Evolutionary conservation across 92 coral and sea anemone species (phyloP).

Genomic region (Palythoa grandiflora): DNA sequence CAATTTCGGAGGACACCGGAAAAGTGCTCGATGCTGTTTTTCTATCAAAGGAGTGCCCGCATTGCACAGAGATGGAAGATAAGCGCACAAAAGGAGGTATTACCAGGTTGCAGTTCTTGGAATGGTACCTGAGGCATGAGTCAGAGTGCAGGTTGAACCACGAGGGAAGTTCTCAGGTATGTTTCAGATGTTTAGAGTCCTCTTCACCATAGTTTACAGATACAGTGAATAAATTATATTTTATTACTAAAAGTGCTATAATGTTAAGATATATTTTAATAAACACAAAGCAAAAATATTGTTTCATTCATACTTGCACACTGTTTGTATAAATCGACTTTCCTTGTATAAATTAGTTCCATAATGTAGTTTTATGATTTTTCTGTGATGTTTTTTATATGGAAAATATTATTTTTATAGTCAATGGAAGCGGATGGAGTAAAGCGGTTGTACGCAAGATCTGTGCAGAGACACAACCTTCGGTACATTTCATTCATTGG

Average conservation of each 20-base stretch:
- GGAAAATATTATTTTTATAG: neutral
- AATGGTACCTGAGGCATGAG: no score
- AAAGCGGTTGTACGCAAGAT: neutral
- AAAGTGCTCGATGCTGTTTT: conserved; percentile 55
- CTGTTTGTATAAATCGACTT: neutral
- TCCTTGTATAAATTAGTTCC: neutral
- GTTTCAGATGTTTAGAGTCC: no score
- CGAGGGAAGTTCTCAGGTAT: no score
- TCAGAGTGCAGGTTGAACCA: no score
- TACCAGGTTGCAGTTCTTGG: no score
- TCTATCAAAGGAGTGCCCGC: conserved; percentile 42
- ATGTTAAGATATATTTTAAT: neutral
- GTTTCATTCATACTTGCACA: neutral
- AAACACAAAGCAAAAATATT: neutral
- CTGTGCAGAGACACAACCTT: conserved; percentile 4
- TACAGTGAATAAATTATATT: neutral
- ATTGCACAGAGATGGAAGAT: neutral
- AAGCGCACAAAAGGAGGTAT: no score
- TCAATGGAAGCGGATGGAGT: conserved; percentile 7
- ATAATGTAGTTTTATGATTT: neutral
- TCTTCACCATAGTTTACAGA: no score
- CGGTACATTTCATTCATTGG: conserved; percentile 45
- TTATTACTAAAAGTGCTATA: neutral
- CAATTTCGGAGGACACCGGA: no score
- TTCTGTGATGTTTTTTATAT: neutral